Evolutionary conservation across 2,797 vertebrate species (phyloP).

Genomic region (Liasis olivaceus): DNA sequence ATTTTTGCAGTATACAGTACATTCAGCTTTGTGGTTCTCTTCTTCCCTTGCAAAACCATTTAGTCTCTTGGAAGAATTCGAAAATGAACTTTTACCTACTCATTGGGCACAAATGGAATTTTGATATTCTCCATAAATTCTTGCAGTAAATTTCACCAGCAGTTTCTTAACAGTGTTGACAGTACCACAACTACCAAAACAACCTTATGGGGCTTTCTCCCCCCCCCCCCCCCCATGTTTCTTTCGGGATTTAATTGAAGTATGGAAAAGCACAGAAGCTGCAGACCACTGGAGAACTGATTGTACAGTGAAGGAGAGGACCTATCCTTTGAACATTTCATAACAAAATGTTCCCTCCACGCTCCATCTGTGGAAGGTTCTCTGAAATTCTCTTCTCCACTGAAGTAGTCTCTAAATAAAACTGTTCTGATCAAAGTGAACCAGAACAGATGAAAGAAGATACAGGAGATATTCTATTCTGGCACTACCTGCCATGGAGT

Average conservation of each 20-base stretch:
- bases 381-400: not conserved
- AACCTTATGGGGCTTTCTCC: rapidly evolving
- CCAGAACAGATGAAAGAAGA: not conserved
- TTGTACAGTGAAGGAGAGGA: not conserved
- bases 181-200: not conserved
- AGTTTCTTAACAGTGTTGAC: not conserved
- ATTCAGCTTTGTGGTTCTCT: not conserved
- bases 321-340: not conserved
- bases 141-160: not conserved
- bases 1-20: not conserved
- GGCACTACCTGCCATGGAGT: not conserved
- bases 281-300: not conserved
- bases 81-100: not conserved
- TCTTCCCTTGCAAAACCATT: not conserved
- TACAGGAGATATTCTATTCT: not conserved
- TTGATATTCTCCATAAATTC: not conserved
- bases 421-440: not conserved
- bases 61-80: not conserved
- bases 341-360: not conserved
- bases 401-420: not conserved
- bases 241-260: not conserved
- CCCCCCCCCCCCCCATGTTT: not conserved
- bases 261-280: not conserved
- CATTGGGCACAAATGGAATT: not conserved
- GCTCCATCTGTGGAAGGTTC: not conserved